Evolutionary conservation across 2,113 vertebrate genomes (phyloP), one percentile per base, ranked within the genome.

Genomic region (Apodemus speciosus): DNA sequence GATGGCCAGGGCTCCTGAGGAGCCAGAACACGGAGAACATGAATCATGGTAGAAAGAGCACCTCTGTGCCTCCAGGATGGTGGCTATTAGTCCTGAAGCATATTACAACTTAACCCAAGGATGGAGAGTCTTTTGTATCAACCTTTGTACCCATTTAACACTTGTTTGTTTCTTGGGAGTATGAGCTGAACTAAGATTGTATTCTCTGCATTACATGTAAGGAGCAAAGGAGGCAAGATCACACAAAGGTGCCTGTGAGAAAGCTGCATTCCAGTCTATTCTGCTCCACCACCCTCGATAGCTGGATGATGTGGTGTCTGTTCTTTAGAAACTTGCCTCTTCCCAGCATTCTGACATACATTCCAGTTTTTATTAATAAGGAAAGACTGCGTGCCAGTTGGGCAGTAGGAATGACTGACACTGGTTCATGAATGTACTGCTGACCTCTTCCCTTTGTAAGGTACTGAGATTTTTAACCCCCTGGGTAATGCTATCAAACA

Each of bases 401-500:
- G 46, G 72, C 4, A 1, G 0, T 53, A 49, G 66, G 9, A 40
- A 68, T 25, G 38, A 21, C 25, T 66, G 40, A 56, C 13, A 21
- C 25, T 18, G 3, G 6, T 25, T 76, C 20, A 66, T 85, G 80
- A 10, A n/a, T 73, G 9, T 88, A 46, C 11, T 23, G 7, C 14
- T 49, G 14, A 83, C 14, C 23, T 73, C 14, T 18, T 88, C 66
- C 0, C 43, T 30, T 60, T 94, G 10, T 9, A 91, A 88, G 38
- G 56, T 72, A 58, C 0, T 40, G 9, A 83, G 79, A 88, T 20
- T 93, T 92, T 90, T 75, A 60, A 71, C 38, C 84, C 5, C 16
- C 76, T 84, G 79, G 27, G 27, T 51, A 91, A 93, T 53, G 75
- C 5, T 73, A 43, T 84, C 64, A 94, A 88, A 10, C 77, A 79